Conservation (phyloP, 2,797 vertebrate species). For the Chanos chanos region DNA sequence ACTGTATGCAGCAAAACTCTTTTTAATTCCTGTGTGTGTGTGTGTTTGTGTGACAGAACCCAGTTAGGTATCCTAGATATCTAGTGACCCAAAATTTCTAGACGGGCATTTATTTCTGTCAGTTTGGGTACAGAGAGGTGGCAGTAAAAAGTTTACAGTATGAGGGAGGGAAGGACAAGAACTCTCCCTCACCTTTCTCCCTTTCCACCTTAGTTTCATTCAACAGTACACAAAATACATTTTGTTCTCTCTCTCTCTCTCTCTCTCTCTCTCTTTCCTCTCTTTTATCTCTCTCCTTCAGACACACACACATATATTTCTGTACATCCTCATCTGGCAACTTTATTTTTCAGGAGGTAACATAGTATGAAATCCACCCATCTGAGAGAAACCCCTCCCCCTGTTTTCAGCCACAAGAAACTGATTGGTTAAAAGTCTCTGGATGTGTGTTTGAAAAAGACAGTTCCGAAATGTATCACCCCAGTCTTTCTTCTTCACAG, state of each 20-base stretch:
- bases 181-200: neutral
- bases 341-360: constrained; percentile 63
- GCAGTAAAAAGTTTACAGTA: constrained; percentile 13
- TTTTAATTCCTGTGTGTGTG: too few species aligned
- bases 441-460: neutral
- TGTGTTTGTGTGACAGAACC: constrained; percentile 4
- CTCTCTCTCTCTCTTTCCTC: neutral
- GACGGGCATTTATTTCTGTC: too few species aligned
- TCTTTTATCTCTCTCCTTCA: neutral
- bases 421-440: constrained; percentile 25
- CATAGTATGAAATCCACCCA: constrained; percentile 40
- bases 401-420: constrained; percentile 16
- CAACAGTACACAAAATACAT: neutral
- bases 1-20: too few species aligned
- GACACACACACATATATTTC: constrained; percentile 4
- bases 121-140: neutral
- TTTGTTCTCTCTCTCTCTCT: neutral
- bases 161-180: constrained; percentile 4
- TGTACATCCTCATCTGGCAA: constrained; percentile 48
- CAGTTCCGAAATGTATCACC: constrained; percentile 7
- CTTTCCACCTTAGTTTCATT: constrained; percentile 9
- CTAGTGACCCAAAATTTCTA: constrained; percentile 59
- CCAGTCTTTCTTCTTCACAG: constrained; percentile 16
- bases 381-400: constrained; percentile 3
- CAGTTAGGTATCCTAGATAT: constrained; percentile 56